Evolutionary conservation across 2,888 invertebrate species (phyloP).

Genomic region (Sarcophaga carnaria): DNA sequence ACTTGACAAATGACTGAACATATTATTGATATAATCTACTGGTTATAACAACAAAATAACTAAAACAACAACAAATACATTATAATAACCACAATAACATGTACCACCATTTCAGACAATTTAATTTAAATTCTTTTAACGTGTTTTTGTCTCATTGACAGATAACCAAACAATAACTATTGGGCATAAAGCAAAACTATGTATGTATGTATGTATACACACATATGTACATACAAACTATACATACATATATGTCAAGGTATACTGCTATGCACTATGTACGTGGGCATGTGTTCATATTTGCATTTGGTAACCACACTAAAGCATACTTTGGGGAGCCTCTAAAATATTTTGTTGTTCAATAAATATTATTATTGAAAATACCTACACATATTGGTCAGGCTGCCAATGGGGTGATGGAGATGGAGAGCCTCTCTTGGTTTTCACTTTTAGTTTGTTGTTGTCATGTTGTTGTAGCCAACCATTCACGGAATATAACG

Average conservation of each 20-base stretch:
- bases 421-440: no score
- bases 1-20: neutral
- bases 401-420: no score
- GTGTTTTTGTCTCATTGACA: conserved; percentile 7
- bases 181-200: no score
- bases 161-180: neutral
- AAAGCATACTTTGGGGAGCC: conserved; percentile 62
- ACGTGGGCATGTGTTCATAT: neutral
- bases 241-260: neutral
- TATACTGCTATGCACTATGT: neutral
- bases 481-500: neutral
- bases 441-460: conserved; percentile 1
- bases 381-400: conserved; percentile 28
- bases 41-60: conserved; percentile 6
- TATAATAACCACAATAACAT: conserved; percentile 53
- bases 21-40: conserved; percentile 50
- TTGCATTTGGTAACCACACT: conserved; percentile 51
- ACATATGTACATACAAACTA: neutral
- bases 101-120: conserved; percentile 45
- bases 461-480: conserved; percentile 1
- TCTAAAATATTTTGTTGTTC: conserved; percentile 63
- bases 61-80: conserved; percentile 23
- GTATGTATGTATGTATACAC: neutral
- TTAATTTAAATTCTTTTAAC: conserved; percentile 62
- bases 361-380: conserved; percentile 67